Conservation (phyloP, 1,140 invertebrate genomes). For the Drosophila fuyamai region DNA sequence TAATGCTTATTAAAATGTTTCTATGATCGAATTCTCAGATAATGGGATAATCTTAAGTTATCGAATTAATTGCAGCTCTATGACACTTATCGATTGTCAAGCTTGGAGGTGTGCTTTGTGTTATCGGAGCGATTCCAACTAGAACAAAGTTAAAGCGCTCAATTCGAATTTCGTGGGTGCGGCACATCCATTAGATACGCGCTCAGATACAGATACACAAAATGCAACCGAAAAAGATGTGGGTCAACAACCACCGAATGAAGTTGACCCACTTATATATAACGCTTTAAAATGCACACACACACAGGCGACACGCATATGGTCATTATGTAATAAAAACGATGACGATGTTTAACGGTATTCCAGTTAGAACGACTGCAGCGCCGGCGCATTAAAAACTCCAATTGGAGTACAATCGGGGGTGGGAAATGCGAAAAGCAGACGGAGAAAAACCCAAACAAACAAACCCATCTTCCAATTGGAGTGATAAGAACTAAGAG, state of each 20-base stretch:
- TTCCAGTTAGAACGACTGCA: conserved; percentile 48
- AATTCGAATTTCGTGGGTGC: conserved; percentile 54
- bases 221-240: conserved; percentile 70
- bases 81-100: conserved; percentile 27
- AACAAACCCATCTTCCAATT: conserved; percentile 49
- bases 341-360: conserved; percentile 67
- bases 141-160: conserved; percentile 28
- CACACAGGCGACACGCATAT: conserved; percentile 19
- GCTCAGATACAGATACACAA: conserved; percentile 26
- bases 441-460: conserved; percentile 39
- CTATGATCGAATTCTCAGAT: too few species aligned
- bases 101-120: conserved; percentile 17
- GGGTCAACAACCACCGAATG: conserved; percentile 80
- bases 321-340: conserved; percentile 72
- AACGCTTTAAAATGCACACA: conserved; percentile 70
- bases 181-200: conserved; percentile 42
- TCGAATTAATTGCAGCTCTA: conserved; percentile 10
- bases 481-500: conserved; percentile 35
- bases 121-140: conserved; percentile 38
- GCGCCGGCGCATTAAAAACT: conserved; percentile 74
- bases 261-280: conserved; percentile 74
- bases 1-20: too few species aligned
- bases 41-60: not conserved
- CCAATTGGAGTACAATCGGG: conserved; percentile 65
- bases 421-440: conserved; percentile 40